Conservation (phyloP, 2,113 vertebrate species). For the Syrrhaptes paradoxus region DNA sequence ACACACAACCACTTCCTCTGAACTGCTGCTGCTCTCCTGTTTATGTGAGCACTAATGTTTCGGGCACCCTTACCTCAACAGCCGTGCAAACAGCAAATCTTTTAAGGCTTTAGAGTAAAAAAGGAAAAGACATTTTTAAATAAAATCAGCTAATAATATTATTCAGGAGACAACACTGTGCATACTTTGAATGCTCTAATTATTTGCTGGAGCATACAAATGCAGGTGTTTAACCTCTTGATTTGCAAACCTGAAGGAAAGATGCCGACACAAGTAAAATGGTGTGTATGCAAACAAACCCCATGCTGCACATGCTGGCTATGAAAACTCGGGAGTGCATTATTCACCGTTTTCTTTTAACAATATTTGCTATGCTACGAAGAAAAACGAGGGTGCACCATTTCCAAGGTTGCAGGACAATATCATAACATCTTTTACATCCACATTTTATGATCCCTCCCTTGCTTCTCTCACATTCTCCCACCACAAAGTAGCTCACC, state of each 20-base stretch:
- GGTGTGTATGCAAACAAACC: not conserved
- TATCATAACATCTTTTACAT: not conserved
- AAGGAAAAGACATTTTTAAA: not conserved
- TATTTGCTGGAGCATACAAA: not conserved
- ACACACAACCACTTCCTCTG: constrained; percentile 57
- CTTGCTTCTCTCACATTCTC: constrained; percentile 17
- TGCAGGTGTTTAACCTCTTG: not conserved
- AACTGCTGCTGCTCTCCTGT: constrained; percentile 7
- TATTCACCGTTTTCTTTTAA: not conserved
- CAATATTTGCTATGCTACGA: fast-evolving
- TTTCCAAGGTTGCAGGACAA: not conserved
- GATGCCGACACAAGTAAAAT: not conserved
- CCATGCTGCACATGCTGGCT: not conserved
- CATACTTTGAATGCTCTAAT: not conserved
- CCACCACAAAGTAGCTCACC: constrained; percentile 62
- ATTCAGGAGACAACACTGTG: not conserved
- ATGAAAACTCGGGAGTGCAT: not conserved
- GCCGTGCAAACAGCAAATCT: not conserved
- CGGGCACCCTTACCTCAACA: not conserved
- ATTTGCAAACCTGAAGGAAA: not conserved
- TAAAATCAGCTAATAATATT: not conserved
- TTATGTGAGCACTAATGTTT: not conserved
- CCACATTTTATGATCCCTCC: constrained; percentile 23
- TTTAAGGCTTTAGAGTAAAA: not conserved
- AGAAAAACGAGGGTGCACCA: not conserved